phyloP scores from a whole-genome alignment of 2,797 vertebrate species.

The Pipistrellus kuhlii region DNA sequence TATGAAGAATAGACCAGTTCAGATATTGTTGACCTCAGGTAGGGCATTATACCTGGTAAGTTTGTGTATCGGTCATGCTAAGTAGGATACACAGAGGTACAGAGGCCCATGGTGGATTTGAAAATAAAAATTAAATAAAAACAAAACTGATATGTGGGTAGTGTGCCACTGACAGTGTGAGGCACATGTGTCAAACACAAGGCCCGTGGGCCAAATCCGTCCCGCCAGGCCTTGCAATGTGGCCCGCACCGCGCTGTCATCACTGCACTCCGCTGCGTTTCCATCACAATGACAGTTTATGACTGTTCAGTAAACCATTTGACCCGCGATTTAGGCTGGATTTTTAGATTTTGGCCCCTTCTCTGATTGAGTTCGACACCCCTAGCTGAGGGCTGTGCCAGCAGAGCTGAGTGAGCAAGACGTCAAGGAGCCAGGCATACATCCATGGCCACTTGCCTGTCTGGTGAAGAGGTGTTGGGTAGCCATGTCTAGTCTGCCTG shows the following conservation, averaged over 20 bases:
- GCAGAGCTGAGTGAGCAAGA: not conserved
- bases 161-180: not conserved
- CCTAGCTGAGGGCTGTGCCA: not conserved
- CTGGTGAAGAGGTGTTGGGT: not conserved
- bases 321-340: too few relatives aligned
- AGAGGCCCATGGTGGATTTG: not conserved
- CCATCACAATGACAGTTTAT: too few relatives aligned
- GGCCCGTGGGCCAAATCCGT: too few relatives aligned
- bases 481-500: not conserved
- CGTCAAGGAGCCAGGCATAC: rapidly evolving
- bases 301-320: too few relatives aligned
- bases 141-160: not conserved
- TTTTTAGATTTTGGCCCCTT: too few relatives aligned
- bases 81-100: not conserved
- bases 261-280: too few relatives aligned
- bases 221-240: too few relatives aligned
- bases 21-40: not conserved
- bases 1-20: not conserved
- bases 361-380: too few relatives aligned
- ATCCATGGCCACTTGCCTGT: not conserved
- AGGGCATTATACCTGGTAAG: not conserved
- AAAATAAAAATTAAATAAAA: not conserved
- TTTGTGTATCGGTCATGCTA: rapidly evolving
- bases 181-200: too few relatives aligned
- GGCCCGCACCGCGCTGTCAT: too few relatives aligned